Percentiles rank a stretch among this genome's conserved stretches.
Evolutionary conservation across 2,797 vertebrate genomes (phyloP).

Genomic region (Enteromius thamalakanensis): DNA sequence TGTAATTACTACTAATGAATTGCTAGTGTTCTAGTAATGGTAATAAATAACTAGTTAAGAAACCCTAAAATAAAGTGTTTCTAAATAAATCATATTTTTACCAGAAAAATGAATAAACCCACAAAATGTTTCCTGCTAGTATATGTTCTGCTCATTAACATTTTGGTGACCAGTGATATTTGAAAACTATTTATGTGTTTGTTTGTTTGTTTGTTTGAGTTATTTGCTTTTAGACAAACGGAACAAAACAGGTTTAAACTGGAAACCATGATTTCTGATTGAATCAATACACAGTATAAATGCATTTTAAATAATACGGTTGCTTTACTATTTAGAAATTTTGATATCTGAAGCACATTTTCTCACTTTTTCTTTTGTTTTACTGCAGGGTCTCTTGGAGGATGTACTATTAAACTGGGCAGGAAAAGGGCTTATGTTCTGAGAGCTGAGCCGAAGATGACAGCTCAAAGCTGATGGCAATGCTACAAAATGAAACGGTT

Average conservation of each 20-base stretch:
- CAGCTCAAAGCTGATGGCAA: constrained; percentile 38
- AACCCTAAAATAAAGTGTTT: too few species aligned
- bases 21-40: too few species aligned
- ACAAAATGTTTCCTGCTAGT: neutral
- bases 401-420: neutral
- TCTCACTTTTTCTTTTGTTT: neutral
- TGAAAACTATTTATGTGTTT: neutral
- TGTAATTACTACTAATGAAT: too few species aligned
- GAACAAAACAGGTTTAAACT: neutral
- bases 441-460: constrained; percentile 35
- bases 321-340: neutral
- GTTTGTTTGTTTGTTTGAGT: neutral
- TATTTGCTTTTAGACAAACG: neutral
- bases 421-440: constrained; percentile 22
- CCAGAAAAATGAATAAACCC: neutral
- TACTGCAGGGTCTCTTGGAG: neutral
- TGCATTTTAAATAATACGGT: neutral
- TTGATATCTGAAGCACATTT: neutral
- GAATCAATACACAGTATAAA: neutral
- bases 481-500: neutral
- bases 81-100: too few species aligned
- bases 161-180: neutral
- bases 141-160: neutral
- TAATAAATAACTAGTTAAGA: too few species aligned
- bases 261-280: neutral